Conservation (phyloP, 2,113 vertebrate species). For the Sorex fumeus region DNA sequence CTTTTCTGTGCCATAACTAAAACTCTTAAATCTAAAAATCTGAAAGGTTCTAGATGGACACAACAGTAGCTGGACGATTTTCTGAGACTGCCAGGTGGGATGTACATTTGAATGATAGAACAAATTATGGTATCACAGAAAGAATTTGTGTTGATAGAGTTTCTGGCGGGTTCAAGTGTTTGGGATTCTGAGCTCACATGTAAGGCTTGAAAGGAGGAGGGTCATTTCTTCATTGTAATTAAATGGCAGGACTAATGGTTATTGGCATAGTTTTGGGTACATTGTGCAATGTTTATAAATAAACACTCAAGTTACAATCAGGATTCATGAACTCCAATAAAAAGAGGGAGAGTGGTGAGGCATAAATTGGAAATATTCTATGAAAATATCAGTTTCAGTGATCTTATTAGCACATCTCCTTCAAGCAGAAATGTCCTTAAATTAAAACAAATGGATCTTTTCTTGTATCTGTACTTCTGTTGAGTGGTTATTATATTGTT, state of each 20-base stretch:
- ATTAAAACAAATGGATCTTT: conserved; percentile 81
- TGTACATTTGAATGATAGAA: neutral
- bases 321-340: conserved; percentile 84
- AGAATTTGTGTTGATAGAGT: neutral
- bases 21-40: neutral
- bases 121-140: neutral
- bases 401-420: conserved; percentile 81
- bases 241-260: neutral
- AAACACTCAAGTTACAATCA: conserved; percentile 46
- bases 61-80: neutral
- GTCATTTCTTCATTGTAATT: conserved; percentile 37
- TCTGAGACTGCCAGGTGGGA: neutral
- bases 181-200: neutral
- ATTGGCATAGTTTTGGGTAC: neutral
- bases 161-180: neutral
- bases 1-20: neutral
- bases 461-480: conserved; percentile 70
- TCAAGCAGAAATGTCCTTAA: conserved; percentile 72
- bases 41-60: neutral
- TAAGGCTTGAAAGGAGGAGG: conserved; percentile 8
- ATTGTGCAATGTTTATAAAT: conserved; percentile 53
- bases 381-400: conserved; percentile 80
- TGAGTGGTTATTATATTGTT: conserved; percentile 72
- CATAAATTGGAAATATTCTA: conserved; percentile 85
- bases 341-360: conserved; percentile 82